Base-by-base conservation (phyloP, 2,888 invertebrate genomes). In the Xylota segnis region DNA sequence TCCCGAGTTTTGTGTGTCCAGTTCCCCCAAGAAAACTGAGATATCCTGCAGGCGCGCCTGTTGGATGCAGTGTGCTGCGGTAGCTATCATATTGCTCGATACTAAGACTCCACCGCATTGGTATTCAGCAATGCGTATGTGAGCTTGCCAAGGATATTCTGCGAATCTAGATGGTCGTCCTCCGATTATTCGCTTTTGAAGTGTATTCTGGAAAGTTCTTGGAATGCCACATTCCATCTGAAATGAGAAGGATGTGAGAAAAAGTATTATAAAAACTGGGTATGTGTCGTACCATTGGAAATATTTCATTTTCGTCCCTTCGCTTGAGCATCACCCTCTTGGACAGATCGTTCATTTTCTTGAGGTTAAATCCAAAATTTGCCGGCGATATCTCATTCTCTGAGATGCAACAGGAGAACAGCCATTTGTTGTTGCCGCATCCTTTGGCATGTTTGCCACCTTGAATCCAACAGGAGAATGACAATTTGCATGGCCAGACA, bases 71-170 rank as follows among this genome's bases (percentile, higher is more conserved):
- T 97, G 97, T 0, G 96, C 97, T 0, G 96, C 96, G 0, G 96
- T 97, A 0, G 96, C 96, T 3, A 97, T 95, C 88, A 91, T 91
- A 91, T 94, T 94, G 0, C 94, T 93, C 2, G 96, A 96, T 37
- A 97, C 95, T 94, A 97, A 91, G 0, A 96, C 96, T 0, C 97
- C 97, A 1, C 97, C 97, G 89, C 97, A 97, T 89, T 97, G 97
- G 89, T 95, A 97, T 88, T 96, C 95, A 0, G 95, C 95, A 88
- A 97, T 96, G 89, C 97, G 94, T 83, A 97, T 96, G 89, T 97
- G 97, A 0, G 96, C 96, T 90, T 97, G 97, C 97, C 97, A 97
- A 0, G 97, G 97, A 89, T 96, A 96, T 92, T 96, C 96, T 0
- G 92, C 92, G 58, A 94, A 96, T 87, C 94, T 93, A 0, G 97